Evolutionary conservation across 35 echinoderm and acorn worm genomes (phyloP).

Genomic region (Hemicentrotus pulcherrimus): DNA sequence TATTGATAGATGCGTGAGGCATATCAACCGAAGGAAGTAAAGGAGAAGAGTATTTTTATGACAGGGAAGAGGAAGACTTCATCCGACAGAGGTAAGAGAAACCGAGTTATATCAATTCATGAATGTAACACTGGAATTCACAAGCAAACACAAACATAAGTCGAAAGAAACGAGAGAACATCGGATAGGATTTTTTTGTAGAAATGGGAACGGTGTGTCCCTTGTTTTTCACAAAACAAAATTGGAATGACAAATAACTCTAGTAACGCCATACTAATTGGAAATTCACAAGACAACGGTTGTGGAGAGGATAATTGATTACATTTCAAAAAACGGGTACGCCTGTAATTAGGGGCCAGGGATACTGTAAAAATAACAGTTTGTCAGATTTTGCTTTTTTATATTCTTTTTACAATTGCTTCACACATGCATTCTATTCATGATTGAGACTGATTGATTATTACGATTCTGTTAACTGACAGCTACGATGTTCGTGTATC

Average conservation of each 20-base stretch:
- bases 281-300: not conserved
- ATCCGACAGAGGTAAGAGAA: not conserved
- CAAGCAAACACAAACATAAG: not conserved
- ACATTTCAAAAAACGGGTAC: not conserved
- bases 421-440: not conserved
- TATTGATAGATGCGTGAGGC: not conserved
- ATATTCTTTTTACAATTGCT: not conserved
- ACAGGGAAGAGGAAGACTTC: not conserved
- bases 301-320: not conserved
- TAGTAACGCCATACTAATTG: not conserved
- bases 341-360: not conserved
- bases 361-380: not conserved
- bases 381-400: not conserved
- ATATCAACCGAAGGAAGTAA: not conserved
- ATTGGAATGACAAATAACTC: not conserved
- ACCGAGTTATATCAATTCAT: no score
- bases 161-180: not conserved
- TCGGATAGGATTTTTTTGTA: not conserved
- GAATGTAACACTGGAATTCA: not conserved
- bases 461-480: not conserved
- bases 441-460: not conserved
- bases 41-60: not conserved
- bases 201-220: not conserved
- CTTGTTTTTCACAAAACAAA: not conserved
- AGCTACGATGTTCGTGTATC: no score